Conservation (phyloP, 2,888 invertebrate genomes). For the Panzeria rudis region DNA sequence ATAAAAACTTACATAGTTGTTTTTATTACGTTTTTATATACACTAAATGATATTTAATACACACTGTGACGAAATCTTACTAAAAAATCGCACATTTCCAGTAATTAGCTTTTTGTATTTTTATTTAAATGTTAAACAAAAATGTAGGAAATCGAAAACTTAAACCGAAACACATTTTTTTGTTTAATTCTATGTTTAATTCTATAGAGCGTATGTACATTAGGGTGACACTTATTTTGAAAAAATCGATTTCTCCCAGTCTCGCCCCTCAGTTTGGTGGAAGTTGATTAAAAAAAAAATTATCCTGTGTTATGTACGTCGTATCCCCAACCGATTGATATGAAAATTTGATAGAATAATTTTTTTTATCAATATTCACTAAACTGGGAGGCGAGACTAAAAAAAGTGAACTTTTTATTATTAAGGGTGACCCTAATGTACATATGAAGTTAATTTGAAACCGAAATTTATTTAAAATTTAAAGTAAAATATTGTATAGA, state of each 20-base stretch:
- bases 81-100: constrained; percentile 4
- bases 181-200: neutral
- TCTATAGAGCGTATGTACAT: too few species aligned
- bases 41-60: constrained; percentile 10
- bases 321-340: too few species aligned
- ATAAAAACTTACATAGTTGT: neutral
- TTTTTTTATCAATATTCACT: too few species aligned
- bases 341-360: too few species aligned
- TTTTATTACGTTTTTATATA: constrained; percentile 15
- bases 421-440: too few species aligned
- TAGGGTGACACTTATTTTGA: too few species aligned
- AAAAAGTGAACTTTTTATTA: too few species aligned
- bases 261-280: too few species aligned
- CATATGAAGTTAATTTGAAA: neutral
- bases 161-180: constrained; percentile 11
- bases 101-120: constrained; percentile 8
- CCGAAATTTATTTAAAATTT: neutral
- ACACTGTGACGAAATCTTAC: constrained; percentile 12
- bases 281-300: too few species aligned
- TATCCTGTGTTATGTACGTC: too few species aligned
- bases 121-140: constrained; percentile 17
- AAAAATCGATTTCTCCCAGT: too few species aligned
- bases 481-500: neutral
- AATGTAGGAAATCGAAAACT: constrained; percentile 46
- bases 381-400: too few species aligned